These are phyloP conservation scores for Girardia tigrina DNA, from an alignment of 2,888 invertebrate species.

Conservation along the genomic window DNA sequence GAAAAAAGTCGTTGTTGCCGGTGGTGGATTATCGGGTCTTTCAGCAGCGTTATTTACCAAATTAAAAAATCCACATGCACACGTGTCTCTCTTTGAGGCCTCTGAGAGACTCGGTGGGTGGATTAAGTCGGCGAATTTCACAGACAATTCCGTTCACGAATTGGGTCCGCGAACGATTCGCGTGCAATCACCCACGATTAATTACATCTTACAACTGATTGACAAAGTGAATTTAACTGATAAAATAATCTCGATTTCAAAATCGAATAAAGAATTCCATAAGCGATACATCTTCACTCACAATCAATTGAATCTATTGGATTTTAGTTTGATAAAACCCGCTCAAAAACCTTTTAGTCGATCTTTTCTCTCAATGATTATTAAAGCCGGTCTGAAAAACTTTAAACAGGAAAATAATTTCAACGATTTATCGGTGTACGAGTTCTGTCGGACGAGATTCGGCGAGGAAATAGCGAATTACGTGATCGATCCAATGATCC, in stretches of 20 bases:
- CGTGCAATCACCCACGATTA: neutral
- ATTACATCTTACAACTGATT: neutral
- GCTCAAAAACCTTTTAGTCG: neutral
- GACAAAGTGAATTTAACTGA: neutral
- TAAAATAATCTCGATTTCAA: neutral
- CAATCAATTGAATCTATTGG: neutral
- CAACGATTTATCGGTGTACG: neutral
- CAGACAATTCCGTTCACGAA: neutral
- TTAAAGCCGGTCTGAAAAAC: neutral
- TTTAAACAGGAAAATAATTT: neutral
- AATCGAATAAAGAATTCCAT: neutral
- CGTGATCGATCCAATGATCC: neutral
- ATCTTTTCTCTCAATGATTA: neutral
- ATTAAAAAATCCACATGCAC: neutral
- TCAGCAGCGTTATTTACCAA: neutral
- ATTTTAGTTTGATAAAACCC: neutral
- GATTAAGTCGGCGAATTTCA: neutral
- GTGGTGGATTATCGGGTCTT: constrained; percentile 7
- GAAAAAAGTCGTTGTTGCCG: no score
- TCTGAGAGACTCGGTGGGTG: neutral
- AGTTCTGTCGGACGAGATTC: neutral
- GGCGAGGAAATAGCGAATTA: neutral
- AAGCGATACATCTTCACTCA: neutral
- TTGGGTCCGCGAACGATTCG: neutral
- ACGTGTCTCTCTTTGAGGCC: neutral